Conservation (phyloP, 2,797 vertebrate genomes). For the Halcyon badia region DNA sequence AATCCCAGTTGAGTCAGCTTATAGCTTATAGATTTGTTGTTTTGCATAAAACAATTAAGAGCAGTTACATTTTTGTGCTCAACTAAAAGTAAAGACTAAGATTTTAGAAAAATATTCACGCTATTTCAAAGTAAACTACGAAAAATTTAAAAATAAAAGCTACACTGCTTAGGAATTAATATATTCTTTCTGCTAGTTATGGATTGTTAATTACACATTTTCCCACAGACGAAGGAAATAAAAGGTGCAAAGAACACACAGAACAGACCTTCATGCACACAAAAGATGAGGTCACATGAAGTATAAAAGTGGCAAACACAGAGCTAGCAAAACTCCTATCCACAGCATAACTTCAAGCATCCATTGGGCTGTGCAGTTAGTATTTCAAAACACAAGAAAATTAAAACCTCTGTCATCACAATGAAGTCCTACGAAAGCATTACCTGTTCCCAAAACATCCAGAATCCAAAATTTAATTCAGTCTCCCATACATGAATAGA, state of each 20-base stretch:
- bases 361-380: neutral
- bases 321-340: neutral
- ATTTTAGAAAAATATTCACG: neutral
- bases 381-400: neutral
- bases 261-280: neutral
- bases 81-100: neutral
- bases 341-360: neutral
- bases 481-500: neutral
- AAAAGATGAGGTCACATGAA: neutral
- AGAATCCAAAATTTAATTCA: neutral
- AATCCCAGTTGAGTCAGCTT: neutral
- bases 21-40: constrained; percentile 34
- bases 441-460: neutral
- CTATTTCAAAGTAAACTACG: neutral
- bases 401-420: neutral
- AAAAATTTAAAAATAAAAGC: neutral
- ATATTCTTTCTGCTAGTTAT: neutral
- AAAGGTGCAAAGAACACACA: neutral
- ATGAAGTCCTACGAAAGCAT: neutral
- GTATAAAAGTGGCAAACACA: neutral
- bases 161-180: neutral
- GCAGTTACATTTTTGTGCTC: neutral
- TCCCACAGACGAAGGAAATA: neutral
- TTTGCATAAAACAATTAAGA: neutral
- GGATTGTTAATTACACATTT: neutral